Evolutionary conservation across 2,113 vertebrate genomes (phyloP).

Genomic region (Thamnophis sirtalis): DNA sequence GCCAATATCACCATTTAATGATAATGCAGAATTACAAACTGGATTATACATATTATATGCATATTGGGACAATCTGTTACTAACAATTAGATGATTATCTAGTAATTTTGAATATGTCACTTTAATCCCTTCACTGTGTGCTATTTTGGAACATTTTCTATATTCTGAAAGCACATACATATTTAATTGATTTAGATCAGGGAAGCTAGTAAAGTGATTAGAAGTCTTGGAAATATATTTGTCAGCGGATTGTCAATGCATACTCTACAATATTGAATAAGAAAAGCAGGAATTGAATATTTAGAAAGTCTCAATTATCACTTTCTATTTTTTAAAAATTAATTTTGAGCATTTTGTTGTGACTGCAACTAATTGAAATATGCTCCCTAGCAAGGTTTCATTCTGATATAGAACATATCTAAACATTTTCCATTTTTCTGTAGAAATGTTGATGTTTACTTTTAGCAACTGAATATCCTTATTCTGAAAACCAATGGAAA

Average conservation of each 20-base stretch:
- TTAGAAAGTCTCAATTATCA: neutral
- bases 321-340: neutral
- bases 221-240: neutral
- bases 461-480: neutral
- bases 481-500: neutral
- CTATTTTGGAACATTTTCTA: neutral
- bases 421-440: neutral
- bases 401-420: neutral
- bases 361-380: neutral
- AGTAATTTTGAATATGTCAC: slow-evolving; percentile 12
- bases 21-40: slow-evolving; percentile 23
- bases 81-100: slow-evolving; percentile 25
- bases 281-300: neutral
- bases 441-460: neutral
- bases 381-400: neutral
- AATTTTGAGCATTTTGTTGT: neutral
- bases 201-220: slow-evolving; percentile 6
- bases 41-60: slow-evolving; percentile 5
- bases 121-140: slow-evolving; percentile 22
- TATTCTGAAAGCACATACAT: neutral
- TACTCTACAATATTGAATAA: neutral
- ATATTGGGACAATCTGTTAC: slow-evolving; percentile 25
- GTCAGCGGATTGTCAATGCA: neutral
- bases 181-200: neutral
- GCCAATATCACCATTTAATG: neutral